Conservation (phyloP, 2,888 invertebrate species). For the Conchocele bisecta region DNA sequence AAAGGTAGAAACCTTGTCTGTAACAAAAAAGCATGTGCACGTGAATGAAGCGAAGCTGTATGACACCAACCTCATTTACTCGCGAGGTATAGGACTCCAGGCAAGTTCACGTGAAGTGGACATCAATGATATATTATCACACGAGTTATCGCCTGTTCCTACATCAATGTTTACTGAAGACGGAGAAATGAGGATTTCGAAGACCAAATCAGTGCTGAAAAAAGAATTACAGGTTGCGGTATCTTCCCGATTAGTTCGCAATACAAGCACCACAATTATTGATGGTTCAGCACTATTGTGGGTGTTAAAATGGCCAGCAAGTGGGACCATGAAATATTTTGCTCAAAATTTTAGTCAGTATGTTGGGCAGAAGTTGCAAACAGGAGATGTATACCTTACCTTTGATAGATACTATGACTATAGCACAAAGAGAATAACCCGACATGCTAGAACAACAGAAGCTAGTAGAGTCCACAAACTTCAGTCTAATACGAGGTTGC, state of each 20-base stretch:
- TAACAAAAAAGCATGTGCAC: not conserved
- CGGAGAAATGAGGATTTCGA: conserved; percentile 20
- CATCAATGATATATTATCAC: not conserved
- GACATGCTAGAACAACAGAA: no score
- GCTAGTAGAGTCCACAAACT: no score
- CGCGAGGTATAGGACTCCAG: conserved; percentile 21
- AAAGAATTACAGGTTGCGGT: not conserved
- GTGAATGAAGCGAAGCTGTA: conserved; percentile 10
- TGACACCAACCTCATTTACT: conserved; percentile 28
- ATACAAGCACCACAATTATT: not conserved
- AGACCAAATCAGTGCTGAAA: conserved; percentile 7
- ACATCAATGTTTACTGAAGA: conserved; percentile 32
- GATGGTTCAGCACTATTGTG: not conserved
- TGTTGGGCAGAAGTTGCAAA: no score
- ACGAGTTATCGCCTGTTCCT: conserved; percentile 27
- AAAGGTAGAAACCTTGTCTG: no score
- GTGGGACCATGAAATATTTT: not conserved
- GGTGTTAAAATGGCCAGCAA: not conserved
- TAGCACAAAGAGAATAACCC: no score
- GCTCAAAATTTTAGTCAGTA: no score
- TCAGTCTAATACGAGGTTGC: no score
- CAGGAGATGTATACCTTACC: no score
- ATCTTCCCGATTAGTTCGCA: not conserved
- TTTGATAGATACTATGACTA: no score
- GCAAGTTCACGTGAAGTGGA: conserved; percentile 22